Conservation (phyloP, 2,888 invertebrate genomes). For the Linhomoeus sp. region DNA sequence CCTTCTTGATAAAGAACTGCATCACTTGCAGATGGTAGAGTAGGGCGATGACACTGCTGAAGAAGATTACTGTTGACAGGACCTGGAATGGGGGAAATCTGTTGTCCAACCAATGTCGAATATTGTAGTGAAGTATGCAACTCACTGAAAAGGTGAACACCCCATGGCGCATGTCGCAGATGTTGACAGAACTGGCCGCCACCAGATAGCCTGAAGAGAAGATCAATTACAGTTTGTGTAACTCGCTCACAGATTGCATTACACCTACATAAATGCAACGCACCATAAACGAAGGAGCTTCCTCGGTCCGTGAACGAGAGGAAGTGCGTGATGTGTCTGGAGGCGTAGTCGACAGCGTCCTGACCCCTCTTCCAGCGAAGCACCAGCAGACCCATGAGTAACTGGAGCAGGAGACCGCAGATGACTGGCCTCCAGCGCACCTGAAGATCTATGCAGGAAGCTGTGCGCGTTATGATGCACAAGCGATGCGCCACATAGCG, state of each 20-base stretch:
- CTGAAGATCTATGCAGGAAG: no score
- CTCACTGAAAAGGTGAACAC: slow-evolving; percentile 61
- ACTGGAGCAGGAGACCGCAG: slow-evolving; percentile 60
- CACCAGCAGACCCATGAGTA: slow-evolving; percentile 58
- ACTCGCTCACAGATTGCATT: no score
- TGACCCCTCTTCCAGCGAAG: slow-evolving; percentile 48
- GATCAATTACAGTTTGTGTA: no score
- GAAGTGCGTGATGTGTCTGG: slow-evolving; percentile 49
- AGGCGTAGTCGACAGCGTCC: slow-evolving; percentile 41
- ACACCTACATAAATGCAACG: no score
- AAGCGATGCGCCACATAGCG: no score
- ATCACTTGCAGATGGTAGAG: slow-evolving; percentile 67
- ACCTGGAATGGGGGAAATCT: slow-evolving; percentile 30
- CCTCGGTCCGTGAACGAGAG: slow-evolving; percentile 54
- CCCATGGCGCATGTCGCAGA: slow-evolving; percentile 31
- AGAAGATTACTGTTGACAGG: slow-evolving; percentile 71
- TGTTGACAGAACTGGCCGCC: neutral
- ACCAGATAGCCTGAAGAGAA: no score
- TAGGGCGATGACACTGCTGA: slow-evolving; percentile 68
- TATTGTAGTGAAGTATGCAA: no score
- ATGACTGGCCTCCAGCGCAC: slow-evolving; percentile 50
- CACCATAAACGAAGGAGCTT: slow-evolving; percentile 63
- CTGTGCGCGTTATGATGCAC: no score
- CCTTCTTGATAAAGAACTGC: slow-evolving; percentile 57
- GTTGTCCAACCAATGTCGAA: no score